Conservation (phyloP, 2,888 invertebrate genomes). For the Drosophila colorata region DNA sequence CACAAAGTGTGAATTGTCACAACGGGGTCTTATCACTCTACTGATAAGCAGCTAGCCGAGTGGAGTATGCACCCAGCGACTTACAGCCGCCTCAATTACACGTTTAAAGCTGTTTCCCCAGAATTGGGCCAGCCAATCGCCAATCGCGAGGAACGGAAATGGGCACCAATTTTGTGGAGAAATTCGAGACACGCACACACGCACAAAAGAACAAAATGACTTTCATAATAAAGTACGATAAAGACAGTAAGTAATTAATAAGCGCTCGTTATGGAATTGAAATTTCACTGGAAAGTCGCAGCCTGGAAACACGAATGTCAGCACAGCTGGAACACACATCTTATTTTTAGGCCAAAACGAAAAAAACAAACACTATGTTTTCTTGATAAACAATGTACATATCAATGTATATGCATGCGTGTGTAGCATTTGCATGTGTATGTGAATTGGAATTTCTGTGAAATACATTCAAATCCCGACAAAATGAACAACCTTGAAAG, state of each 20-base stretch:
- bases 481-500: slow-evolving; percentile 71
- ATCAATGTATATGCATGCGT: slow-evolving; percentile 5
- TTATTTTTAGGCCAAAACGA: slow-evolving; percentile 45
- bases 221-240: slow-evolving; percentile 28
- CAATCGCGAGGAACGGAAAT: slow-evolving; percentile 11
- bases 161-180: slow-evolving; percentile 29
- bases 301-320: slow-evolving; percentile 34
- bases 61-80: slow-evolving; percentile 1
- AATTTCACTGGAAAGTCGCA: slow-evolving; percentile 54
- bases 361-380: slow-evolving; percentile 52
- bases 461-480: slow-evolving; percentile 40
- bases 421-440: background rate
- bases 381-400: slow-evolving; percentile 57
- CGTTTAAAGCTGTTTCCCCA: background rate
- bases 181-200: slow-evolving; percentile 21
- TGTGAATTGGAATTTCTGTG: slow-evolving; percentile 40
- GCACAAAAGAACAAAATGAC: slow-evolving; percentile 8
- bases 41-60: slow-evolving; percentile 50
- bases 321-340: slow-evolving; percentile 45
- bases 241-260: slow-evolving; percentile 53
- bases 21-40: slow-evolving; percentile 54
- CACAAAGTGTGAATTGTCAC: slow-evolving; percentile 48
- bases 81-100: slow-evolving; percentile 20
- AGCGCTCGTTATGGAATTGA: slow-evolving; percentile 24
- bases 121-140: slow-evolving; percentile 4